phyloP scores from a whole-genome alignment of 2,888 invertebrate genomes.

The Mongoloraphidia duomilia region DNA sequence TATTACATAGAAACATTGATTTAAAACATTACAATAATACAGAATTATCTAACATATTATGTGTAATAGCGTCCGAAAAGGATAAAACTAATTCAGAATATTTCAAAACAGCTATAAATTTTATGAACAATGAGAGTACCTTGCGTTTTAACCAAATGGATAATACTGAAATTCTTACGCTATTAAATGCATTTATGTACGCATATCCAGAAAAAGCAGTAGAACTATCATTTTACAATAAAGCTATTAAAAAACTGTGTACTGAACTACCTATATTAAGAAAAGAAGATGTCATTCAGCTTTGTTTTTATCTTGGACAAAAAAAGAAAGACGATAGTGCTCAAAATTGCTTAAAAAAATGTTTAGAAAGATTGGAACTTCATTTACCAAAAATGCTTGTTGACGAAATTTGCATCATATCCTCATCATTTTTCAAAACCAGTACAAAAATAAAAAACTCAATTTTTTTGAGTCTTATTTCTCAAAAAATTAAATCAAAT shows the following conservation, averaged over 20 bases:
- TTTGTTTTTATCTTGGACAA: conserved; percentile 27
- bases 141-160: too few relatives aligned
- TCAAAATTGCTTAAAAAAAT: conserved; percentile 19
- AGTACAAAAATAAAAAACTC: conserved; percentile 24
- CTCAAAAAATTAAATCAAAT: conserved; percentile 23
- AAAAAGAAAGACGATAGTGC: conserved; percentile 22
- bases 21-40: too few relatives aligned
- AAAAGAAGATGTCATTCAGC: conserved; percentile 24
- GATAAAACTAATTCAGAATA: too few relatives aligned
- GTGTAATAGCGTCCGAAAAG: too few relatives aligned
- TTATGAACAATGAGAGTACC: too few relatives aligned
- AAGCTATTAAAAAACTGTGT: conserved; percentile 20
- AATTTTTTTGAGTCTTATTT: conserved; percentile 22
- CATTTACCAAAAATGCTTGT: conserved; percentile 19
- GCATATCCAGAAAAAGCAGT: conserved; percentile 22
- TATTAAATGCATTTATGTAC: conserved; percentile 22
- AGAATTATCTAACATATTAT: too few relatives aligned
- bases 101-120: too few relatives aligned
- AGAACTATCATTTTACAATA: conserved; percentile 21
- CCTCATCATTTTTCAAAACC: conserved; percentile 27
- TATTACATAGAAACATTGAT: too few relatives aligned
- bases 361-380: conserved; percentile 19
- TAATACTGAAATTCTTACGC: conserved; percentile 17
- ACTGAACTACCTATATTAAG: conserved; percentile 15
- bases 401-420: conserved; percentile 28